phyloP scores from a whole-genome alignment of 2,113 vertebrate species.

The Oncorhynchus nerka region DNA sequence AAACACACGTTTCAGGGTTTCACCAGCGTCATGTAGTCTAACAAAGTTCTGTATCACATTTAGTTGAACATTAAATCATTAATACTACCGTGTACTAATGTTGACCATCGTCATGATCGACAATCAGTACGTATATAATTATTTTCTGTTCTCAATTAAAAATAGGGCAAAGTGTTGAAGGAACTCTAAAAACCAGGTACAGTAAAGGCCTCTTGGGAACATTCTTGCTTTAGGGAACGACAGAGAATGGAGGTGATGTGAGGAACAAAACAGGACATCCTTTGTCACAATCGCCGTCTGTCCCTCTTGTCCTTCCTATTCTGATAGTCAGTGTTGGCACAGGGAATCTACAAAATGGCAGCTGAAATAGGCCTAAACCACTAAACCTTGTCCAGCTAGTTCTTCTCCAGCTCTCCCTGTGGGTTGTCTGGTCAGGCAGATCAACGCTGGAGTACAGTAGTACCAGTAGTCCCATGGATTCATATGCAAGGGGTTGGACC shows the following conservation, averaged over 20 bases:
- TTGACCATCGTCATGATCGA: not conserved
- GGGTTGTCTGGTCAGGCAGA: not conserved
- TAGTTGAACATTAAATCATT: not conserved
- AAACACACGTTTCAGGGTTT: not conserved
- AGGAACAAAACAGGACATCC: not conserved
- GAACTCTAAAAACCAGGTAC: constrained; percentile 31
- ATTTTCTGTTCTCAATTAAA: not conserved
- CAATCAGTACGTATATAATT: constrained; percentile 20
- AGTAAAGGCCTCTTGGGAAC: constrained; percentile 38
- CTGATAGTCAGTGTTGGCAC: constrained; percentile 47
- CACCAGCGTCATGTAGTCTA: not conserved
- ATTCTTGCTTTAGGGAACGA: not conserved
- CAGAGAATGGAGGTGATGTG: not conserved
- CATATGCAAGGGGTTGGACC: not conserved
- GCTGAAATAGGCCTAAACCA: not conserved
- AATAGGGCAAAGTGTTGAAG: not conserved
- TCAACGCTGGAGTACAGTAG: not conserved
- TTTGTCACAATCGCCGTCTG: not conserved
- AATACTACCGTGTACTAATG: constrained; percentile 11
- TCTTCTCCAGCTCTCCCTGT: not conserved
- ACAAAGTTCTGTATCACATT: not conserved
- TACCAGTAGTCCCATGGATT: constrained; percentile 12
- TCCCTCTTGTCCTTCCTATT: not conserved
- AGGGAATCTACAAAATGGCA: constrained; percentile 10
- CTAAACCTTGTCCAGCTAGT: not conserved